Conservation (phyloP, 2,797 vertebrate species). For the Sebastes cheni region DNA sequence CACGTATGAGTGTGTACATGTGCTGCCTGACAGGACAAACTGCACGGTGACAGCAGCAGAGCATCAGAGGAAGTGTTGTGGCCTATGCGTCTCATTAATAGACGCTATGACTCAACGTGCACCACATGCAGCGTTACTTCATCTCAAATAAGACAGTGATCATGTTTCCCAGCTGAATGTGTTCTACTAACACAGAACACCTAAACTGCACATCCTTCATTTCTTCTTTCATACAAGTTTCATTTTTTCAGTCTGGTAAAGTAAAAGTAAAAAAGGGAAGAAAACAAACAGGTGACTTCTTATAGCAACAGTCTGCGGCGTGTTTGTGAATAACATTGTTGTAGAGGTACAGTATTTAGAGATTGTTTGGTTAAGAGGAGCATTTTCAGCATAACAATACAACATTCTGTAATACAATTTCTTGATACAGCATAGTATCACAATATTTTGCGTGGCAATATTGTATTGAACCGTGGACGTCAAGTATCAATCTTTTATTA, state of each 20-base stretch:
- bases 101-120: background rate
- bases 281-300: background rate
- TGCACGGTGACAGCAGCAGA: background rate
- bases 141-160: background rate
- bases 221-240: background rate
- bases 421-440: too few relatives aligned
- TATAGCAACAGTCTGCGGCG: background rate
- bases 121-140: background rate
- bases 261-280: background rate
- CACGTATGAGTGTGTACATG: background rate
- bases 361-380: background rate
- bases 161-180: background rate
- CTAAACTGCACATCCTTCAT: background rate
- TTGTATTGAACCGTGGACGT: too few relatives aligned
- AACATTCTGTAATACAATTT: background rate
- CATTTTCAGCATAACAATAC: background rate
- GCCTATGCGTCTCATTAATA: constrained; percentile 1
- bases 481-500: too few relatives aligned
- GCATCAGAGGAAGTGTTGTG: constrained; percentile 37
- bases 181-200: too few relatives aligned
- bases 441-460: too few relatives aligned
- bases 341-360: background rate
- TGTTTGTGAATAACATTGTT: background rate
- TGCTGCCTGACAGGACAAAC: background rate
- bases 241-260: background rate